Base-by-base conservation (phyloP, 1,140 invertebrate genomes). In the Leptinotarsa defecta region DNA sequence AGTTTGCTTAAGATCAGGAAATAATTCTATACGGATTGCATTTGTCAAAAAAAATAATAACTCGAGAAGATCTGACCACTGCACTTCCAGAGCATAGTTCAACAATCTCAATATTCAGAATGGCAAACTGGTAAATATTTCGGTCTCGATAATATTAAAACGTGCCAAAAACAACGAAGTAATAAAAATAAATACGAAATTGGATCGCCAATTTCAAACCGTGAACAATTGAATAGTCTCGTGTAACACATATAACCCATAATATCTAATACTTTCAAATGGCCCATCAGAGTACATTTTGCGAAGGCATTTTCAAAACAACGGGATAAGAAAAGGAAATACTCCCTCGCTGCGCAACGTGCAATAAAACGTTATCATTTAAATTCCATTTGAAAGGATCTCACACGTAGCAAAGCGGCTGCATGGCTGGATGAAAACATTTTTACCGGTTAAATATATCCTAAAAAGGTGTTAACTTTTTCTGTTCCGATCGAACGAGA, bases 321-420 rank as follows among this genome's bases (percentile, higher is more conserved):
- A n/a, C 13, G 52, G n/a, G 17, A 57, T 57, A 57, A 57, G 52
- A 57, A 57, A 57, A 13, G 13, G 52, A 19, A 19, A 15, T 17
- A 17, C n/a, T 57, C 52, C 52, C n/a, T 13, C n/a, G 52, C 13
- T 57, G 52, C 52, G 13, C 52, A 57, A 19, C 52, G 52, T 57
- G 52, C 52, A 57, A n/a, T 57, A 57, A 57, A 57, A 57, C 52
- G 52, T 57, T n/a, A 57, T 57, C 52, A 57, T 57, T 57, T 57
- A 57, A 57, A 57, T 57, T 57, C 52, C 52, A 57, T 57, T 57
- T 57, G 15, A 57, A 57, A 57, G 52, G 52, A 57, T 57, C 13
- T n/a, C 52, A 57, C 52, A 57, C 52, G 52, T 57, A 17, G 15
- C 52, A 57, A n/a, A 17, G 52, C n/a, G 52, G 52, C 8, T 34